phyloP scores from a whole-genome alignment of 2,888 invertebrate genomes.

The Fabriciana adippe region DNA sequence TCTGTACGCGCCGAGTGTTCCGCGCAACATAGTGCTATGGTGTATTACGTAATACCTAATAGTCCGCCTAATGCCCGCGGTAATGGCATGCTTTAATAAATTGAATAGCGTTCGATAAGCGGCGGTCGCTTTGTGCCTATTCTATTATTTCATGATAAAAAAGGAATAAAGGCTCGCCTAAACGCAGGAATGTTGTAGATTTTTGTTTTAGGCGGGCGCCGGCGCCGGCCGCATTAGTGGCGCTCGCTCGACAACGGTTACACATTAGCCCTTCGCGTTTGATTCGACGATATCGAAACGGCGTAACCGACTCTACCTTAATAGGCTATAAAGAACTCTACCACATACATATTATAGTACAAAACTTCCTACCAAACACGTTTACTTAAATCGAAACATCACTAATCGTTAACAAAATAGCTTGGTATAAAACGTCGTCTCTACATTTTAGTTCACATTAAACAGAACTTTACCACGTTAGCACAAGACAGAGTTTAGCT shows the following conservation, averaged over 20 bases:
- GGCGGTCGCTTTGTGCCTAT: slow-evolving; percentile 70
- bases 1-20: no score
- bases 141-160: slow-evolving; percentile 78
- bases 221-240: slow-evolving; percentile 77
- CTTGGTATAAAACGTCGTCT: slow-evolving; percentile 10
- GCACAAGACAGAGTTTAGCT: slow-evolving; percentile 32
- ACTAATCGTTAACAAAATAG: slow-evolving; percentile 11
- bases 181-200: slow-evolving; percentile 76
- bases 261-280: slow-evolving; percentile 69
- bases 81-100: slow-evolving; percentile 47
- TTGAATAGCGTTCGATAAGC: slow-evolving; percentile 45
- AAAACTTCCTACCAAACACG: not conserved
- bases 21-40: no score
- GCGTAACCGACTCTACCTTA: not conserved
- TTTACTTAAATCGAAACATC: not conserved
- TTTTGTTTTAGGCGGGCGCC: slow-evolving; percentile 76
- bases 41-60: slow-evolving; percentile 9
- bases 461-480: not conserved
- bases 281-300: not conserved
- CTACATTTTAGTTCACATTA: slow-evolving; percentile 8
- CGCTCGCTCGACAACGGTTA: slow-evolving; percentile 62
- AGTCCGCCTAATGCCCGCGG: slow-evolving; percentile 6
- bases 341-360: not conserved
- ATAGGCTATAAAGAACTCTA: not conserved
- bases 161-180: slow-evolving; percentile 72